Evolutionary conservation across 2,113 vertebrate species (phyloP).

Genomic region (Silurus asotus): DNA sequence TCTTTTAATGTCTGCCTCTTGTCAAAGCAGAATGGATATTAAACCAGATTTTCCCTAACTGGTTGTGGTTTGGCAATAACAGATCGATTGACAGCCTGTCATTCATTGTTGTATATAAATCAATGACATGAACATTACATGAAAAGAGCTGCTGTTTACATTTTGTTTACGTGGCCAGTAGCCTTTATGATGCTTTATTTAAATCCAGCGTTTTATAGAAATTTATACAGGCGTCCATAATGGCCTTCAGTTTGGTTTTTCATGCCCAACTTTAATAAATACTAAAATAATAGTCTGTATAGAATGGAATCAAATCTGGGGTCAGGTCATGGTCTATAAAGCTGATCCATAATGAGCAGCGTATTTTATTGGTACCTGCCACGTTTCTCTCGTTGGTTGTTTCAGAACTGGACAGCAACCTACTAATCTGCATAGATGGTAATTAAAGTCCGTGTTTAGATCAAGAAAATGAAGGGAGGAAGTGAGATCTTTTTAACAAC

Average conservation of each 20-base stretch:
- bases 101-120: background rate
- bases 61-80: background rate
- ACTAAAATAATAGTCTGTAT: background rate
- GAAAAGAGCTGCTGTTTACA: background rate
- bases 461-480: background rate
- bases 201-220: background rate
- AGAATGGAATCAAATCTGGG: background rate
- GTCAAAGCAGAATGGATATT: background rate
- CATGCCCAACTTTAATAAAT: background rate
- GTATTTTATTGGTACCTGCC: background rate
- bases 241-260: background rate
- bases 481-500: background rate
- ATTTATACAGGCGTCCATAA: background rate
- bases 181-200: background rate
- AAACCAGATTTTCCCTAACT: background rate
- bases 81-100: background rate
- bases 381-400: background rate
- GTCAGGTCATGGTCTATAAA: background rate
- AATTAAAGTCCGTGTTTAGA: background rate
- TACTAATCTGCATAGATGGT: background rate
- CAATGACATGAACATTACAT: background rate
- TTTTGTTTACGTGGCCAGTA: background rate
- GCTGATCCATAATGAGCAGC: background rate
- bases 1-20: background rate
- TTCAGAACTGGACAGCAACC: slow-evolving; percentile 61